A percentile compares a stretch with the other conserved stretches of the same genome.
phyloP scores from a whole-genome alignment of 2,113 vertebrate species.

The Scalopus aquaticus region DNA sequence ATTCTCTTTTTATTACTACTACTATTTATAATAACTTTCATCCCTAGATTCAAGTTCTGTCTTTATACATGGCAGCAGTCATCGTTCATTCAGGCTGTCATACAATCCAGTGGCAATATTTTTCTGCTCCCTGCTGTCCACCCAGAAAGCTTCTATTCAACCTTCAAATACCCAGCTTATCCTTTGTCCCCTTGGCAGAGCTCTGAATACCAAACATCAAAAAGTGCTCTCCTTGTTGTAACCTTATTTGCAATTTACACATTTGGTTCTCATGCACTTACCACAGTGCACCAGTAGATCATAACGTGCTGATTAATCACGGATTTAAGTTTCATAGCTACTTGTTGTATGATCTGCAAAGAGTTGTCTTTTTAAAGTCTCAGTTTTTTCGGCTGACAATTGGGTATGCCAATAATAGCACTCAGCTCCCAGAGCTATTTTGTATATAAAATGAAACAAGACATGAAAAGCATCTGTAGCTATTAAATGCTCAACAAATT shows the following conservation, averaged over 20 bases:
- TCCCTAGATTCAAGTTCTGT: neutral
- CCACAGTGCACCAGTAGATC: rapidly evolving
- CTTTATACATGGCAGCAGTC: neutral
- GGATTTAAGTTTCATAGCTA: neutral
- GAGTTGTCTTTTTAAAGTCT: neutral
- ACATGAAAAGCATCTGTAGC: neutral
- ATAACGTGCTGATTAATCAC: neutral
- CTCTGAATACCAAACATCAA: neutral
- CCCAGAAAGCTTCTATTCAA: neutral
- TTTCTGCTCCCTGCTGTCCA: neutral
- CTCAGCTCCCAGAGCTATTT: neutral
- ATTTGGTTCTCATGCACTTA: neutral
- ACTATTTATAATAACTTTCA: neutral
- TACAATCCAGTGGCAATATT: too few species aligned
- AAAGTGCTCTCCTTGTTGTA: rapidly evolving
- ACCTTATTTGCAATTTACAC: neutral
- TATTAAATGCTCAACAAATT: neutral
- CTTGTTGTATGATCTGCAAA: neutral
- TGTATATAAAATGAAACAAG: neutral
- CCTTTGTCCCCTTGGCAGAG: neutral
- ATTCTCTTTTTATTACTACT: neutral
- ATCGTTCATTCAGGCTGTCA: neutral
- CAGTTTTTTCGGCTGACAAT: neutral
- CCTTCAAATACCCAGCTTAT: neutral
- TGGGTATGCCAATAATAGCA: neutral